A percentile compares a stretch with the other conserved stretches of the same genome.
These are phyloP conservation scores for Drosophila mulleri DNA, from an alignment of 2,888 invertebrate species.

Conservation along the genomic window DNA sequence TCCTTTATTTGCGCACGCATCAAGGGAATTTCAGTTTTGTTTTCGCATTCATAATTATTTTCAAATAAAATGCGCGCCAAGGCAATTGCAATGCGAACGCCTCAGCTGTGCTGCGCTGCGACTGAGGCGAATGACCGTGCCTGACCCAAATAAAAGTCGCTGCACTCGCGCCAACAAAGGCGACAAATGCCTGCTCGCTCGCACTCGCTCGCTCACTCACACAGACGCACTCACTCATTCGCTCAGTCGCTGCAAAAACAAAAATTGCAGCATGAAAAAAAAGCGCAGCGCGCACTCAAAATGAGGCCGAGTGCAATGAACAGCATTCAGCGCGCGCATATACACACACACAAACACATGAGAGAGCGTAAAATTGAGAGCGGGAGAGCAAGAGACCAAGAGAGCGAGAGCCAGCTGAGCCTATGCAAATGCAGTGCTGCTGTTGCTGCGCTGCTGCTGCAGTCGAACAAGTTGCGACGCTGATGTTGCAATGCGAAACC, in stretches of 20 bases:
- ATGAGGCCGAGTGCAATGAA: constrained; percentile 84
- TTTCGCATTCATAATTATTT: constrained; percentile 67
- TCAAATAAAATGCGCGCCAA: constrained; percentile 79
- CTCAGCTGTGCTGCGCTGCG: constrained; percentile 24
- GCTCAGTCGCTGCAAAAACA: constrained; percentile 56
- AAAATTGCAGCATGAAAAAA: constrained; percentile 52
- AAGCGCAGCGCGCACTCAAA: constrained; percentile 62
- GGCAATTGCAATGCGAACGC: constrained; percentile 47
- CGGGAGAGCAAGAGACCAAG: not conserved
- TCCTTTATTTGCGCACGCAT: constrained; percentile 19
- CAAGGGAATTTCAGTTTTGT: constrained; percentile 54
- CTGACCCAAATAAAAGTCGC: constrained; percentile 89
- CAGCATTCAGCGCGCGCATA: constrained; percentile 80
- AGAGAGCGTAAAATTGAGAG: constrained; percentile 33
- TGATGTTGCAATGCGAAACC: constrained; percentile 83
- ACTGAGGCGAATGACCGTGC: constrained; percentile 86
- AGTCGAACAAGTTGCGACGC: constrained; percentile 70
- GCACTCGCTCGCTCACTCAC: not conserved
- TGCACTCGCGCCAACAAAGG: constrained; percentile 85
- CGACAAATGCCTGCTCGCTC: constrained; percentile 42
- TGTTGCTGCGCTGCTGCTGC: constrained; percentile 25
- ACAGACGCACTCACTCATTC: not conserved
- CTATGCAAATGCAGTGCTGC: constrained; percentile 67
- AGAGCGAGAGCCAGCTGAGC: constrained; percentile 12
- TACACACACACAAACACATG: not conserved